Evolutionary conservation across 2,888 invertebrate genomes (phyloP), one percentile per base, ranked within the genome.

Genomic region (Melipona bicolor): DNA sequence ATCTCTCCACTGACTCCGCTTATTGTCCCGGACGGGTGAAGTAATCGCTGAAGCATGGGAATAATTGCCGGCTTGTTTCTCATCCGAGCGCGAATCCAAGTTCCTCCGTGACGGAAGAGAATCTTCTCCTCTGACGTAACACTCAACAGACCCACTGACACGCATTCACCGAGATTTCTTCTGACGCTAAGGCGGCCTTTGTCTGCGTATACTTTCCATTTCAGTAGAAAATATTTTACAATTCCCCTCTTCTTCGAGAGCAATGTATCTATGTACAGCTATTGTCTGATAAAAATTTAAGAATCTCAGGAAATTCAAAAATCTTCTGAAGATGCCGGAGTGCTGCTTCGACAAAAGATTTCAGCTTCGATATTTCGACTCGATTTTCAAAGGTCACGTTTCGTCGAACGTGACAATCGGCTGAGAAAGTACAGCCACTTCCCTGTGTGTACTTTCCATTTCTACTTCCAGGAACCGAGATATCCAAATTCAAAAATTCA

Each of bases 91-190:
- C 64, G 77, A 81, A 86, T 85, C 74, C 67, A 62, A 68, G 2
- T 24, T 32, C n/a, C 76, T 56, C 32, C 68, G 77, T 79, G 84
- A 92, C 90, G 92, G 92, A 93, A 93, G 92, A 91, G 93, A 92
- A 92, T 93, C 92, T 74, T 80, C 83, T 85, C 82, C 27, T 79
- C 89, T 93, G 92, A 93, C 91, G 92, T 92, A 92, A 92, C 90
- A 79, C 88, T 88, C 54, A 56, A 59, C 83, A 90, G 91, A 87
- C 91, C 92, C 89, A 93, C 92, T 93, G 91, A 92, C 93, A 92
- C 86, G 93, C 91, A 91, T 92, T 86, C 87, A 59, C 50, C 27
- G 62, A 64, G 49, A 83, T 78, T 84, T 73, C 79, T 82, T 74
- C 68, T 62, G 17, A 76, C 82, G 76, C 75, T 68, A 79, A 82